Evolutionary conservation across 1,140 invertebrate species (phyloP).

Genomic region (Oryctes rhinoceros): DNA sequence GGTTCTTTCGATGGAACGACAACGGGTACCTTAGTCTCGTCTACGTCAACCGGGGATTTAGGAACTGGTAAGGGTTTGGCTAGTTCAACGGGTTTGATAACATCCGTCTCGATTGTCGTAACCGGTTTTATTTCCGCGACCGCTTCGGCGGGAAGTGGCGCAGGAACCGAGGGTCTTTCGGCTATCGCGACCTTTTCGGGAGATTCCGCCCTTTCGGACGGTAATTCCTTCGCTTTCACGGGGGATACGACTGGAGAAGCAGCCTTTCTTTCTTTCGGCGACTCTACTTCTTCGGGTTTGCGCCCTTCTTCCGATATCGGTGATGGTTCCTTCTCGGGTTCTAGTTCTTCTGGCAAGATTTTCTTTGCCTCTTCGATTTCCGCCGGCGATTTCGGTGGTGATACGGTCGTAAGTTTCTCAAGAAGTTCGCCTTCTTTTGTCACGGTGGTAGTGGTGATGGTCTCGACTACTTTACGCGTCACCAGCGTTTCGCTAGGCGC

Average conservation of each 20-base stretch:
- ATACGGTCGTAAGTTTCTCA: no score
- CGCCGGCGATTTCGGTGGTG: not conserved
- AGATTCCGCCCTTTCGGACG: not conserved
- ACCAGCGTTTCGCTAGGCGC: not conserved
- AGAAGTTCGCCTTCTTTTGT: no score
- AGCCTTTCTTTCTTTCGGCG: not conserved
- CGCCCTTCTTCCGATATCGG: not conserved
- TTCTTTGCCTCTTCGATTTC: no score
- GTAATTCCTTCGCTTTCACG: not conserved
- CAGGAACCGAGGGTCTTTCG: not conserved
- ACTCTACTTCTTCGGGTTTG: not conserved
- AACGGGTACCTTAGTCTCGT: not conserved
- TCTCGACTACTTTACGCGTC: no score
- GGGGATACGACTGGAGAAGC: not conserved
- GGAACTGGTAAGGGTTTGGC: constrained; percentile 1
- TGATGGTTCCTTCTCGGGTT: not conserved
- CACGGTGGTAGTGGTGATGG: not conserved
- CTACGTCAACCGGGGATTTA: constrained; percentile 2
- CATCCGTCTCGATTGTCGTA: not conserved
- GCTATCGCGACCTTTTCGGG: not conserved
- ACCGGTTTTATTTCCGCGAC: not conserved
- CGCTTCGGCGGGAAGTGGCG: not conserved
- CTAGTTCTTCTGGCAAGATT: not conserved
- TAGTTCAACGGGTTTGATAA: not conserved
- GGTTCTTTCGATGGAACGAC: not conserved